phyloP scores from a whole-genome alignment of 2,888 invertebrate genomes.

The Epirrhoe tristata region DNA sequence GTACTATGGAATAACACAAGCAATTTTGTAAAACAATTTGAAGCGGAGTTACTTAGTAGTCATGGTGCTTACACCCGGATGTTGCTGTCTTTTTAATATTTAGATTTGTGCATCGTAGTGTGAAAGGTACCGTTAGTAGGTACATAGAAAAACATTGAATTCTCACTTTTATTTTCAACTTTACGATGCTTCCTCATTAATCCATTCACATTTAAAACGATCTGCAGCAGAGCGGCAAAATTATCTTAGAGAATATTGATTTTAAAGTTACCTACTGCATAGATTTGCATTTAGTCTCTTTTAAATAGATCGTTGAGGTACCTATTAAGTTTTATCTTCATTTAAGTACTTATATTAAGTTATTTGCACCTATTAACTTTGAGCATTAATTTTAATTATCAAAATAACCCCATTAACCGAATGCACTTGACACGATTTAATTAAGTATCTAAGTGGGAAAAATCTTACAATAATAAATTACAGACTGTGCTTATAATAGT shows the following conservation, averaged over 20 bases:
- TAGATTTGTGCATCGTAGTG: slow-evolving; percentile 67
- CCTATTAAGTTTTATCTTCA: not conserved
- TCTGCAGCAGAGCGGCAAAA: not conserved
- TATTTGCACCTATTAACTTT: slow-evolving; percentile 56
- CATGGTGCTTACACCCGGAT: slow-evolving; percentile 74
- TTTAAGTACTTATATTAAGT: not conserved
- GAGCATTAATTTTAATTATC: slow-evolving; percentile 54
- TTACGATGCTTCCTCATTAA: slow-evolving; percentile 47
- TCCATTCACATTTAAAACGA: slow-evolving; percentile 21
- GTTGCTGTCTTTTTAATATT: slow-evolving; percentile 69
- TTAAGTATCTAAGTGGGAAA: slow-evolving; percentile 67
- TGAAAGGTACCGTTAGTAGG: slow-evolving; percentile 71
- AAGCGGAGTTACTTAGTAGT: slow-evolving; percentile 55
- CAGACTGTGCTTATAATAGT: slow-evolving; percentile 43
- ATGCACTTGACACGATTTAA: slow-evolving; percentile 77
- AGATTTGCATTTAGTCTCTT: not conserved
- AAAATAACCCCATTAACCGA: slow-evolving; percentile 60
- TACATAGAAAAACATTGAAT: slow-evolving; percentile 64
- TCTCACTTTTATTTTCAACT: slow-evolving; percentile 78
- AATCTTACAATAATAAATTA: slow-evolving; percentile 63
- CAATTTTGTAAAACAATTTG: slow-evolving; percentile 59
- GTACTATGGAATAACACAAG: slow-evolving; percentile 50
- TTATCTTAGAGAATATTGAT: not conserved
- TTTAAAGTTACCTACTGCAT: not conserved
- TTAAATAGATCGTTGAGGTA: too few relatives aligned